Evolutionary conservation across 2,888 invertebrate genomes (phyloP).

Genomic region (Rhorus exstirpatorius): DNA sequence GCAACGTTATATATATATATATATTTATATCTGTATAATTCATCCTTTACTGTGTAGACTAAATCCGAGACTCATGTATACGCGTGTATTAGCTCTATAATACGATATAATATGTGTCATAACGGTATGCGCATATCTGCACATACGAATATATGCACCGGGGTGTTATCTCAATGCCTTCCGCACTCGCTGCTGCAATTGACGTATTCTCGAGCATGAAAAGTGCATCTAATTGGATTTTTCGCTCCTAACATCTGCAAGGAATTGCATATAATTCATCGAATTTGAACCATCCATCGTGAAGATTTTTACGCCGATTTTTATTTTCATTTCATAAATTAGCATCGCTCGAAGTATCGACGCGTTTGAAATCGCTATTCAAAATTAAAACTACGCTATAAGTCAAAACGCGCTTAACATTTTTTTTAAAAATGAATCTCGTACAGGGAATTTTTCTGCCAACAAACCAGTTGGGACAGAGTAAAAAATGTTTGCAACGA

Average conservation of each 20-base stretch:
- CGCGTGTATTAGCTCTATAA: constrained; percentile 37
- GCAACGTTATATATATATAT: constrained; percentile 33
- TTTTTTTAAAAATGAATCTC: no score
- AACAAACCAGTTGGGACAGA: no score
- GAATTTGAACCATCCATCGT: background rate
- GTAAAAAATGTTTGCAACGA: no score
- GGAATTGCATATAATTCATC: background rate
- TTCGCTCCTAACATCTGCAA: background rate
- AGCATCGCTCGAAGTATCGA: no score
- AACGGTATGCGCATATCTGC: background rate
- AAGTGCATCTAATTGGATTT: constrained; percentile 35
- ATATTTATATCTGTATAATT: constrained; percentile 31
- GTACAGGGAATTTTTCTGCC: no score
- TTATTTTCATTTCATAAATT: background rate
- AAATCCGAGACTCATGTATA: constrained; percentile 60
- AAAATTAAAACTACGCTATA: no score
- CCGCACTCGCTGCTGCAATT: constrained; percentile 22
- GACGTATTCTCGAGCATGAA: constrained; percentile 22
- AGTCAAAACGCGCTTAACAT: no score
- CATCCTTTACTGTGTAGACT: constrained; percentile 16
- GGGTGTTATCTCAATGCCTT: constrained; percentile 35
- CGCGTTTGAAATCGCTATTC: no score
- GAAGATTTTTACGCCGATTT: background rate
- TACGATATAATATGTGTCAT: constrained; percentile 25
- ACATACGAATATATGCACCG: background rate